A percentile compares a stretch with the other conserved stretches of the same genome.
phyloP scores from a whole-genome alignment of 2,797 vertebrate species.

The Naso thynnoides region DNA sequence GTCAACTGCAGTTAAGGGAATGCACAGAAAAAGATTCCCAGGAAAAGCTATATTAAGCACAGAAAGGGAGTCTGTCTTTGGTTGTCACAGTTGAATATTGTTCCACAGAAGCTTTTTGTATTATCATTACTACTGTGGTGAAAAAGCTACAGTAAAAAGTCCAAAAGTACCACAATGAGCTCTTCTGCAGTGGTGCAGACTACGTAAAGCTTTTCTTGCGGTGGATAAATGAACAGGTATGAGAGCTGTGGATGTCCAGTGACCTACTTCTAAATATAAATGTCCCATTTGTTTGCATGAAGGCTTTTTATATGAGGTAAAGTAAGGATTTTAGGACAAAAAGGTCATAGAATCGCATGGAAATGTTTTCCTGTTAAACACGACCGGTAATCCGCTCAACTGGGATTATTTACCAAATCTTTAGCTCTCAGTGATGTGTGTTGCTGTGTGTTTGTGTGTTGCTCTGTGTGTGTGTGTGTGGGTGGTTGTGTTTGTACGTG shows the following conservation, averaged over 20 bases:
- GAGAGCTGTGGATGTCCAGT: background rate
- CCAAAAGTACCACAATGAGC: background rate
- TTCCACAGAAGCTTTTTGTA: slow-evolving; percentile 20
- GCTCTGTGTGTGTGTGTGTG: slow-evolving; percentile 27
- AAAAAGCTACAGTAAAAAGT: background rate
- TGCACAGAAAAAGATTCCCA: slow-evolving; percentile 19
- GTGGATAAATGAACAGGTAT: slow-evolving; percentile 15
- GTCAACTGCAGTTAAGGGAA: slow-evolving; percentile 17
- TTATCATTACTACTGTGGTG: background rate
- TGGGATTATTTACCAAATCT: slow-evolving; percentile 67
- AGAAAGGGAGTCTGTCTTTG: background rate
- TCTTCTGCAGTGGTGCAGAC: background rate
- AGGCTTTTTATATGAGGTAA: slow-evolving; percentile 18
- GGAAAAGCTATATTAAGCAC: slow-evolving; percentile 19
- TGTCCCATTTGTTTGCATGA: slow-evolving; percentile 37
- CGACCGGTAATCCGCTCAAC: slow-evolving; percentile 67
- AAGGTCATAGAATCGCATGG: slow-evolving; percentile 60
- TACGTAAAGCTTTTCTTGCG: background rate
- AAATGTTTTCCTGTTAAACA: slow-evolving; percentile 65
- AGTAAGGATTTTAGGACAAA: slow-evolving; percentile 25
- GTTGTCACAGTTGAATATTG: background rate
- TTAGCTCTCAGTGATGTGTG: slow-evolving; percentile 30
- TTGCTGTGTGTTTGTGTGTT: slow-evolving; percentile 20
- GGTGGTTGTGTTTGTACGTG: slow-evolving; percentile 9
- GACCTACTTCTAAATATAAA: slow-evolving; percentile 52